These are phyloP conservation scores for Trichoplusia ni DNA, from an alignment of 1,140 invertebrate species.

Conservation along the genomic window DNA sequence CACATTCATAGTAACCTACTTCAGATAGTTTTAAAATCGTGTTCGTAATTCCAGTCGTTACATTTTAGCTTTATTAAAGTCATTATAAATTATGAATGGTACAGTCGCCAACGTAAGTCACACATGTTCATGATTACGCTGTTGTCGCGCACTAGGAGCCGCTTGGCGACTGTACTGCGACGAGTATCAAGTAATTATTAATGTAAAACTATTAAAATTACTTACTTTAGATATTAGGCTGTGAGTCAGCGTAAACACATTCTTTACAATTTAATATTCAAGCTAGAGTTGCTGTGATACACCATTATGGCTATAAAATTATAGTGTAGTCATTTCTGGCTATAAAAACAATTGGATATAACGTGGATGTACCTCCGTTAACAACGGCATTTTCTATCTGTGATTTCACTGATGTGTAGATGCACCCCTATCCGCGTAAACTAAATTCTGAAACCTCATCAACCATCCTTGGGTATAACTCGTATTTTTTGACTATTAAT, in stretches of 20 bases:
- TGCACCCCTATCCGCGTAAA: slow-evolving; percentile 39
- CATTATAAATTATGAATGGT: slow-evolving; percentile 42
- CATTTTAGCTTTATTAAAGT: slow-evolving; percentile 56
- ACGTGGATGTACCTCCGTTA: slow-evolving; percentile 36
- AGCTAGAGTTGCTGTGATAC: slow-evolving; percentile 81
- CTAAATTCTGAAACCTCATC: slow-evolving; percentile 26
- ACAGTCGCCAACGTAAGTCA: slow-evolving; percentile 11
- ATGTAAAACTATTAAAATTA: slow-evolving; percentile 65
- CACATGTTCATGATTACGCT: not conserved
- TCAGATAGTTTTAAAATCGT: slow-evolving; percentile 59
- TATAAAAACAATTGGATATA: slow-evolving; percentile 43
- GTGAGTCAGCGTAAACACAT: slow-evolving; percentile 72
- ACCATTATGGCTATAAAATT: slow-evolving; percentile 76
- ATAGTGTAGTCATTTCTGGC: slow-evolving; percentile 59
- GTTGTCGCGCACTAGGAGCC: not conserved
- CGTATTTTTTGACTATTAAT: slow-evolving; percentile 30
- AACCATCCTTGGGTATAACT: slow-evolving; percentile 33
- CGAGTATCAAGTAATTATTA: slow-evolving; percentile 57
- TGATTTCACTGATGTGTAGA: slow-evolving; percentile 63
- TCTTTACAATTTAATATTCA: slow-evolving; percentile 76
- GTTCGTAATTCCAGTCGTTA: slow-evolving; percentile 64
- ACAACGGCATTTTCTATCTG: slow-evolving; percentile 56
- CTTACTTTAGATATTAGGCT: slow-evolving; percentile 75
- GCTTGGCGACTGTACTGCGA: slow-evolving; percentile 24
- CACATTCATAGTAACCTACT: slow-evolving; percentile 54